Evolutionary conservation across 2,888 invertebrate genomes (phyloP).

Genomic region (Aethes cnicana): DNA sequence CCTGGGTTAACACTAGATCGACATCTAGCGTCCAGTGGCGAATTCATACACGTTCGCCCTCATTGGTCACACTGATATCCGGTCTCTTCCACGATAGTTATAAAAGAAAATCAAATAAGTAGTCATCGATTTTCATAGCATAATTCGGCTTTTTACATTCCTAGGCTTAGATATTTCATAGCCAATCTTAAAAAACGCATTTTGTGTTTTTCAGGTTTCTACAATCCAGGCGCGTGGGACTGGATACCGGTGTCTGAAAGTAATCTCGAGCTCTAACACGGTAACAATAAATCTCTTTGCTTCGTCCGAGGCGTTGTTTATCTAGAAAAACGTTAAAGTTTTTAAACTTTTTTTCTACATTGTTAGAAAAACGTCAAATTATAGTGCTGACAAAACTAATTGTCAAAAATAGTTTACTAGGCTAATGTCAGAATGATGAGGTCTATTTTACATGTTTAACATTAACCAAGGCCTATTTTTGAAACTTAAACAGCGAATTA

Average conservation of each 20-base stretch:
- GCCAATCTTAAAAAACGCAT: too few species aligned
- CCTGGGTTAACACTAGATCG: too few species aligned
- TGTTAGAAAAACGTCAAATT: slow-evolving; percentile 9
- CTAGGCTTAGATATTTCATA: too few species aligned
- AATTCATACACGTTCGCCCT: too few species aligned
- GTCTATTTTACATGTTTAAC: neutral
- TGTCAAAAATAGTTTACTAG: neutral
- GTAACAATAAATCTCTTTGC: slow-evolving; percentile 18
- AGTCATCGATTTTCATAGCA: too few species aligned
- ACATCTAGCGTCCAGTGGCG: too few species aligned
- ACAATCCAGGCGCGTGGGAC: neutral
- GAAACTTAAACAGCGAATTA: slow-evolving; percentile 23
- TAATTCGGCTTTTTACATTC: too few species aligned
- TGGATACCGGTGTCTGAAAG: neutral
- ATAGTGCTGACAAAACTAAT: neutral
- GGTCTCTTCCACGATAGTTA: too few species aligned
- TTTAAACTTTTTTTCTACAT: slow-evolving; percentile 11
- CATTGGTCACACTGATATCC: too few species aligned
- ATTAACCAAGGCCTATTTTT: slow-evolving; percentile 12
- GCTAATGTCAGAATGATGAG: neutral
- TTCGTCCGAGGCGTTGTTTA: slow-evolving; percentile 17
- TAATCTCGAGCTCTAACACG: neutral
- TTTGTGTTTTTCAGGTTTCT: slow-evolving; percentile 6
- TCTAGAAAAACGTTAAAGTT: slow-evolving; percentile 14
- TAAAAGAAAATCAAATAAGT: too few species aligned